These are phyloP conservation scores for Disparrhopalites patrizii DNA, from an alignment of 2,888 invertebrate species.

Conservation along the genomic window DNA sequence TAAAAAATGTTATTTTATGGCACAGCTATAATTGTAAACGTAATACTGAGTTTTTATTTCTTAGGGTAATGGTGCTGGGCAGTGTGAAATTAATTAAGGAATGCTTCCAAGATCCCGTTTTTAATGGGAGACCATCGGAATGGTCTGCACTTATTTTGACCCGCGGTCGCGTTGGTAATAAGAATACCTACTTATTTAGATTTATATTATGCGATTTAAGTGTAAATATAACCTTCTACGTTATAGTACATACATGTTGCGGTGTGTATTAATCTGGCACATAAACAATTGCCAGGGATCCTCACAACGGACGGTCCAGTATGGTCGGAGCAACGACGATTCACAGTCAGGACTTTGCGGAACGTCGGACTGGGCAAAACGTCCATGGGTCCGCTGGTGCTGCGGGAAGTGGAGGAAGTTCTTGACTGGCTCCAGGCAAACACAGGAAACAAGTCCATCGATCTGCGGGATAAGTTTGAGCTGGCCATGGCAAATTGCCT, in stretches of 20 bases:
- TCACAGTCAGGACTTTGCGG: slow-evolving; percentile 7
- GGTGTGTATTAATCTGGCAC: no score
- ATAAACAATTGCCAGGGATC: no score
- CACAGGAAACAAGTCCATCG: neutral
- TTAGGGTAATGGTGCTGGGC: slow-evolving; percentile 20
- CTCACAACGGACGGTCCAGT: slow-evolving; percentile 19
- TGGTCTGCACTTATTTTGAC: slow-evolving; percentile 19
- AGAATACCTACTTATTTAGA: neutral
- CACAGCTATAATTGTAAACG: no score
- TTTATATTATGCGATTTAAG: no score
- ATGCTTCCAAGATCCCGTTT: slow-evolving; percentile 21
- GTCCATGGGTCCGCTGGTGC: neutral
- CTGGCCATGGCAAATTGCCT: slow-evolving; percentile 8
- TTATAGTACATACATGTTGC: no score
- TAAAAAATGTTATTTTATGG: no score
- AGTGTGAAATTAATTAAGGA: slow-evolving; percentile 17
- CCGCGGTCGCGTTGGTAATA: slow-evolving; percentile 2
- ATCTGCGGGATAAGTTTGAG: slow-evolving; percentile 11
- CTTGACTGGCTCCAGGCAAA: neutral
- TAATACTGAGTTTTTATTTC: no score
- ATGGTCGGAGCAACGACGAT: slow-evolving; percentile 21
- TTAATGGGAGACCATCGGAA: slow-evolving; percentile 24
- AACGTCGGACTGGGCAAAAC: slow-evolving; percentile 4
- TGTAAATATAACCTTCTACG: no score
- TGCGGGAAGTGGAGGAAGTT: slow-evolving; percentile 17